These are phyloP conservation scores for Tiliacea aurago DNA, from an alignment of 2,888 invertebrate species.

Conservation along the genomic window DNA sequence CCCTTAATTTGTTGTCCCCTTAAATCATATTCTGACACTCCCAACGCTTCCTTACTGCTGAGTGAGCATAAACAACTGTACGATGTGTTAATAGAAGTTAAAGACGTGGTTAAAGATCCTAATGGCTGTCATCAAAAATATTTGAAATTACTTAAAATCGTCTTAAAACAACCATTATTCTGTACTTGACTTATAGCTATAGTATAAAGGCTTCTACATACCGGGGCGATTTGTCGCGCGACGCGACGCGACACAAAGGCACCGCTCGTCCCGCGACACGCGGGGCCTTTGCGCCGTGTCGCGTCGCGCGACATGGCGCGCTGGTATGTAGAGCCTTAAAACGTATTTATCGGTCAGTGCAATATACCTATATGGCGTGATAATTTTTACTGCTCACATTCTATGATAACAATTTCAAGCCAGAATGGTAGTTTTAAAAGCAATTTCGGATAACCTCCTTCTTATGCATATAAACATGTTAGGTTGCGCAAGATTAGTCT, in stretches of 20 bases:
- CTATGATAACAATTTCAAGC: constrained; percentile 43
- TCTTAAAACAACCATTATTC: neutral
- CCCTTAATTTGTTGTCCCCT: neutral
- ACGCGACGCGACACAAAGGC: too few relatives aligned
- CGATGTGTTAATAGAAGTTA: neutral
- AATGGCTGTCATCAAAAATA: neutral
- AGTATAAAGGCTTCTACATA: too few relatives aligned
- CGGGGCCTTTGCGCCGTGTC: too few relatives aligned
- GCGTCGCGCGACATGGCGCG: too few relatives aligned
- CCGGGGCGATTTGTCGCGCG: too few relatives aligned
- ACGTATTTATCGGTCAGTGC: constrained; percentile 6
- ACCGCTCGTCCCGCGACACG: too few relatives aligned
- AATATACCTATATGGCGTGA: constrained; percentile 29
- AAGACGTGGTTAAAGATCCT: neutral
- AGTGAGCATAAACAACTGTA: neutral
- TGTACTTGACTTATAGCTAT: neutral
- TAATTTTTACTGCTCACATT: constrained; percentile 34
- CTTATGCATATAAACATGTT: constrained; percentile 33
- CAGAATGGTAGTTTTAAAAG: constrained; percentile 24
- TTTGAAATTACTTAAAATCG: neutral
- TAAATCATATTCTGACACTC: neutral
- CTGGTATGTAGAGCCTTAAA: too few relatives aligned
- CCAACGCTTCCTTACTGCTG: neutral
- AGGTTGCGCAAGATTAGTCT: constrained; percentile 39
- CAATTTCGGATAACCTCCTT: constrained; percentile 31